Conservation (phyloP, 2,113 vertebrate genomes). For the Erythrolamprus reginae region DNA sequence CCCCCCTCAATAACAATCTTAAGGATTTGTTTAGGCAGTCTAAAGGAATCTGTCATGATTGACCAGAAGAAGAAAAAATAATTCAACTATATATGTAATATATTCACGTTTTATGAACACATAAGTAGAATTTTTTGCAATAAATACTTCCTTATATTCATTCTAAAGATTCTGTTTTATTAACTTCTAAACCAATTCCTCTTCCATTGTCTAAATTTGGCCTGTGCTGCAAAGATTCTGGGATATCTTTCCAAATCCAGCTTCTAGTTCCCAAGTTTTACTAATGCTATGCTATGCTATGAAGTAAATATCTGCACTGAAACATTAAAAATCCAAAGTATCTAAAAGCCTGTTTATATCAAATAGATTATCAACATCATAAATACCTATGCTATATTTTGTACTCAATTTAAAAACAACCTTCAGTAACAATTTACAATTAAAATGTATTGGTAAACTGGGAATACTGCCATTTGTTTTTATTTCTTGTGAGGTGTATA, state of each 20-base stretch:
- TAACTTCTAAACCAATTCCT: neutral
- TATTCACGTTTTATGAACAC: neutral
- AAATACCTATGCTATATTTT: accelerated
- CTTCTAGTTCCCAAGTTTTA: neutral
- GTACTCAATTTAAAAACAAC: neutral
- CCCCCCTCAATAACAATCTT: no score
- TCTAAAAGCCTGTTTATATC: neutral
- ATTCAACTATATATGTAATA: neutral
- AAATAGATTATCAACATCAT: neutral
- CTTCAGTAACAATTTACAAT: neutral
- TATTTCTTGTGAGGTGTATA: slow-evolving; percentile 7
- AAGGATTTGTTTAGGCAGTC: neutral
- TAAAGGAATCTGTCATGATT: neutral
- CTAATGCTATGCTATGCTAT: neutral
- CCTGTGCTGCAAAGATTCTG: neutral
- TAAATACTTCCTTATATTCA: neutral
- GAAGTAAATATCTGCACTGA: neutral
- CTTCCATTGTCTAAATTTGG: neutral
- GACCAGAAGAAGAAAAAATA: neutral
- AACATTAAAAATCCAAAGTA: neutral
- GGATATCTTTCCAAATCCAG: neutral
- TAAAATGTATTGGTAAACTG: neutral
- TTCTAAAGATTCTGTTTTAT: neutral
- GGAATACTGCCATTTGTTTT: neutral
- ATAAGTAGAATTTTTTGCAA: neutral